Base-by-base conservation (phyloP, 1,140 invertebrate genomes). In the Aphelenchoides fujianensis region DNA sequence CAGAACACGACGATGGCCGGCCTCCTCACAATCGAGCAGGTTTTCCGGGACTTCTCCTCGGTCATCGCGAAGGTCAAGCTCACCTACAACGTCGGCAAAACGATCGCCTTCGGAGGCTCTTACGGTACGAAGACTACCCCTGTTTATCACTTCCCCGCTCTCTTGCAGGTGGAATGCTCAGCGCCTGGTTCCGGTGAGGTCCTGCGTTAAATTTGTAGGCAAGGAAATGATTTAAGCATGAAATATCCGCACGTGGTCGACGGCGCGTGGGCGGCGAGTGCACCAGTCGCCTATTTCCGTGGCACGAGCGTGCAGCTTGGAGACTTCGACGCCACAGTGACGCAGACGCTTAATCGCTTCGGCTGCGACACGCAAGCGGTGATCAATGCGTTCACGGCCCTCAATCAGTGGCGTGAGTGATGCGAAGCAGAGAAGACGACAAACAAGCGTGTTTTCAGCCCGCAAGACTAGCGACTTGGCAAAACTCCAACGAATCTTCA, bases 121-220 rank as follows among this genome's bases (percentile, higher is more conserved):
- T 84, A 85, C 83, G 88, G 87, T 16, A n/a, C 95, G 95, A 64
- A 98, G 98, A 95, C 85, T 98, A 31, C 89, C n/a, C n/a, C n/a
- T n/a, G n/a, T n/a, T n/a, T n/a, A n/a, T n/a, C n/a, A n/a, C n/a
- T n/a, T n/a, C n/a, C n/a, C n/a, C n/a, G n/a, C n/a, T n/a, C n/a
- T n/a, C n/a, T n/a, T n/a, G n/a, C n/a, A n/a, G n/a, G n/a, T n/a
- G n/a, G n/a, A n/a, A n/a, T n/a, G n/a, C n/a, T n/a, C n/a, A n/a
- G 95, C 28, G 92, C 94, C 2, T 98, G 94, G 91, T 89, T 97
- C 69, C 88, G 95, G 34, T 92, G 96, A 82, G 98, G 97, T n/a
- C n/a, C 85, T 98, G 97, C 88, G 94, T 95, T 9, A 90, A 93
- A 79, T 85, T 93, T n/a, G n/a, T n/a, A n/a, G n/a, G n/a, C n/a